Base-by-base conservation (phyloP, 2,888 invertebrate species). In the Drosophila cracens region DNA sequence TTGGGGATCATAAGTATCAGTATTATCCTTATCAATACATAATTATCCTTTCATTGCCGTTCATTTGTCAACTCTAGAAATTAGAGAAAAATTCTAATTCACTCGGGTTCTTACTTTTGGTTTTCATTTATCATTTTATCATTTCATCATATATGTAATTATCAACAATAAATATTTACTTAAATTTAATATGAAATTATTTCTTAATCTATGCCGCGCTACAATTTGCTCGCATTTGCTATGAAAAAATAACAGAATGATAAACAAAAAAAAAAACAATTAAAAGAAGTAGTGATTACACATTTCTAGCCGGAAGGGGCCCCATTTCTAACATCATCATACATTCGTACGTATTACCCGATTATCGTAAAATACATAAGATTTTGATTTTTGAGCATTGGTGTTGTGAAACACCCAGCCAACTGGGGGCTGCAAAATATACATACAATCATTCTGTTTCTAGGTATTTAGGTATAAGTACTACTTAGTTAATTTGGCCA, bases 51-150 rank as follows among this genome's bases (percentile, higher is more conserved):
- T 65, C 80, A 70, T 75, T 70, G 49, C 76, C 79, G 74, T 67
- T 66, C 59, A 79, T 70, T 74, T 60, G 65, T 62, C 74, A 79
- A 85, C 84, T 77, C 87, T 61, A 67, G 68, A 81, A 79, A 89
- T 87, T 87, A 87, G 88, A 87, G 83, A 89, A 87, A 87, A 87
- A 89, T 89, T 89, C 87, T 87, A 89, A 87, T 87, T 81, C 85
- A 81, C 71, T 71, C 76, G 77, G 62, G 60, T 75, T 79, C 53
- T 63, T 43, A 75, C 68, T 59, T 77, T 78, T 80, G 61, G 53
- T 70, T 70, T 70, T 36, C 13, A 10, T 56, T 56, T 38, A 38
- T 38, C 59, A 48, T 51, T 56, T 56, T 38, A 38, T 38, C 59
- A 48, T 51, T 56, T 76, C 38, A 33, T 69, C 31, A 56, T 65